Base-by-base conservation (phyloP, 2,888 invertebrate species). In the Stratiomys singularior region DNA sequence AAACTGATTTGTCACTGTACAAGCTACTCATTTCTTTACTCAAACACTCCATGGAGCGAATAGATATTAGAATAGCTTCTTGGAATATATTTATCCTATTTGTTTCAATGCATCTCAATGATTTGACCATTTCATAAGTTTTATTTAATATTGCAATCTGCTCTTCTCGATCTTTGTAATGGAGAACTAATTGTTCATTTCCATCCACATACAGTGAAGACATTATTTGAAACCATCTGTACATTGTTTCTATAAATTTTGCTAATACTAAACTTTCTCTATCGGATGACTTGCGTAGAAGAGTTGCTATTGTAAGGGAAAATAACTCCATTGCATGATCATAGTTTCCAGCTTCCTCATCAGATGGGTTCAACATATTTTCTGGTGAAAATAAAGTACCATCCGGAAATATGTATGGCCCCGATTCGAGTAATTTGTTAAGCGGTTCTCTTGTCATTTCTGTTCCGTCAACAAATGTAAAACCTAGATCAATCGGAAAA, bases 21-120 rank as follows among this genome's bases (percentile, higher is more conserved):
- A 21, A 7, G 4, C 23, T 15, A 11, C 4, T 28, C 37, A 30
- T 64, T 30, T 64, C 64, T 15, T 30, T 15, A 18, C 64, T 30
- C 25, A 72, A 58, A 27, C 7, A 1, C n/a, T 72, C 18, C 11
- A 72, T 21, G 18, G 72, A 56, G 7, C 30, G 25, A n/a, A 58
- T 72, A 3, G 72, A 72, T 56, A 56, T 56, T 9, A 72, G 18
- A 18, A 72, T 72, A 11, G 30, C 72, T 37, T 56, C 30, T 37
- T 72, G 72, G 37, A 56, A 72, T 52, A 30, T 30, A 15, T 64
- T 28, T 23, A 64, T 30, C 2, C 37, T 9, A 7, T 64, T 28
- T 15, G 28, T 30, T 5, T 30, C 28, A 7, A 64, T 1, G 64
- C 64, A 64, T 28, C 64, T 21, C 23, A 30, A 3, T 7, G 64